Evolutionary conservation across 2,113 vertebrate genomes (phyloP), one percentile per base, ranked within the genome.

Genomic region (Phrynocephalus versicolor): DNA sequence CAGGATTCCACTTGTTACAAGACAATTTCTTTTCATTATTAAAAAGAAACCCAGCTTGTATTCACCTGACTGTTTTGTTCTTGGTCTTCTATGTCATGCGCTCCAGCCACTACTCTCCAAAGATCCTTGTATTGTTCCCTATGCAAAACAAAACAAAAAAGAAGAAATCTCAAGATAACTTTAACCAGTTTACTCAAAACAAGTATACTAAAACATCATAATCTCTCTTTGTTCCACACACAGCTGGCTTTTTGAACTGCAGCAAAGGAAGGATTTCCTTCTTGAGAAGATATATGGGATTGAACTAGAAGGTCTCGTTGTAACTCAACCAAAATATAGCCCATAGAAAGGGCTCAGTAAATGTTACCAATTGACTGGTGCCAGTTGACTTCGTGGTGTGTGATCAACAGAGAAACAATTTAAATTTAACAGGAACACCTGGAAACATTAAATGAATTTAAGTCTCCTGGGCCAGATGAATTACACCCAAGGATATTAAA

Each of bases 51-150:
- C n/a, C 62, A 82, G 37, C 37, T 83, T 77, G 64, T 0, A 72
- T 33, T 89, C 64, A 95, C 93, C 94, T 95, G 94, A 83, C 72
- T 89, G 23, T 90, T 80, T 6, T 27, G 69, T 21, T 90, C 89
- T 78, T 86, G 65, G 0, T 85, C 87, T 78, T 79, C 70, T 57
- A 94, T 81, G 78, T 95, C 89, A 41, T 92, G 90, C 67, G 88
- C n/a, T 62, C 91, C 93, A 6, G 87, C 85, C 37, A 88, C 90
- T 21, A 94, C 92, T 70, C 75, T 87, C 89, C 91, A 87, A 16
- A 87, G 27, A 23, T 85, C 80, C n/a, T n/a, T 64, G 51, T 88
- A 84, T 9, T 58, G 51, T 60, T 92, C 79, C 74, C 93, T 95
- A 5, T 71, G n/a, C n/a, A n/a, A 83, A 33, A 62, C 30, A 82